Evolutionary conservation across 2,797 vertebrate species (phyloP).

Genomic region (Dryobates pubescens): DNA sequence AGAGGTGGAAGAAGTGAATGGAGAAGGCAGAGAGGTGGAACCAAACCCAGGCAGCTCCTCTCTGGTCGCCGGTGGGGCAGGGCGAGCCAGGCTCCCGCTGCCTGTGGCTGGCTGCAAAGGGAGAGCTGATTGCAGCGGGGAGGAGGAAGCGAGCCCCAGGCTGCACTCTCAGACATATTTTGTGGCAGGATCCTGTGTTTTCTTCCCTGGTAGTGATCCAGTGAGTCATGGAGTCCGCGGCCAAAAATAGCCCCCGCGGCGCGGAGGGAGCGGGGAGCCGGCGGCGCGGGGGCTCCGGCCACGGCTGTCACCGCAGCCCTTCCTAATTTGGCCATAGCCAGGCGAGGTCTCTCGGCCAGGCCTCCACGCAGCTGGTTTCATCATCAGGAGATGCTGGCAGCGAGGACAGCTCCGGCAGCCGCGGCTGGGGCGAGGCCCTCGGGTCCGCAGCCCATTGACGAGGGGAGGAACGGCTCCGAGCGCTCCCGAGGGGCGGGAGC

Average conservation of each 20-base stretch:
- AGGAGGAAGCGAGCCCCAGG: background rate
- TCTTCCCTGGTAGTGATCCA: conserved; percentile 7
- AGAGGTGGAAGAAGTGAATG: conserved; percentile 28
- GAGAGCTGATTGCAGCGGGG: background rate
- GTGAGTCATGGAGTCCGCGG: conserved; percentile 56
- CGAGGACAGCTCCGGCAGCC: background rate
- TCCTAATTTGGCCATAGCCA: conserved; percentile 67
- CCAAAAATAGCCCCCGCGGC: conserved; percentile 46
- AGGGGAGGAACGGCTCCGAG: rapidly evolving
- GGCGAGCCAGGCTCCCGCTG: background rate
- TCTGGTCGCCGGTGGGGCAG: background rate
- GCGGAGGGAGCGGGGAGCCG: conserved; percentile 31
- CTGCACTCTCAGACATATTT: background rate
- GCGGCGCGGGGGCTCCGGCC: background rate
- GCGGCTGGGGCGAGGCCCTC: background rate
- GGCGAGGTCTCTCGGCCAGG: background rate
- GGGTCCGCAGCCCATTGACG: rapidly evolving
- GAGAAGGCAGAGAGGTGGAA: conserved; percentile 2
- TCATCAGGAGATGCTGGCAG: conserved; percentile 42
- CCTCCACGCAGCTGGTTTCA: background rate
- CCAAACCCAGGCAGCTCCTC: conserved; percentile 14
- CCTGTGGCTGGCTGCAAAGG: background rate
- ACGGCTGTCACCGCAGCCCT: conserved; percentile 21
- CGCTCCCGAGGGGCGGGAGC: rapidly evolving
- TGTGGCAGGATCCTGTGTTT: background rate